phyloP scores from a whole-genome alignment of 2,113 vertebrate genomes.

The Eidolon helvum region DNA sequence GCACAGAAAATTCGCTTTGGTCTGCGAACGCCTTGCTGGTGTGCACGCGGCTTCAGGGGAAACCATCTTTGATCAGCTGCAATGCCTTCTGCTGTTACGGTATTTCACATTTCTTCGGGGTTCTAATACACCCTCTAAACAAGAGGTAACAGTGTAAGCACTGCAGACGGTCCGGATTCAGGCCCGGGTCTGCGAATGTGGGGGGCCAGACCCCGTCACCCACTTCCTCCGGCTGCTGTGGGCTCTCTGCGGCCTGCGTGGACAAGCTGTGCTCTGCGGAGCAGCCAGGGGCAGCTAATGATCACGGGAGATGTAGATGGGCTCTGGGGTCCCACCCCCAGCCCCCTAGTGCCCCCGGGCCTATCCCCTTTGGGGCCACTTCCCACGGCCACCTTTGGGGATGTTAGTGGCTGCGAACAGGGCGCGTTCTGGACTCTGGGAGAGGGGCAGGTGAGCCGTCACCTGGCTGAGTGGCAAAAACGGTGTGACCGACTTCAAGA shows the following conservation, averaged over 20 bases:
- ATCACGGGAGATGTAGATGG: background rate
- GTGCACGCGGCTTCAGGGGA: background rate
- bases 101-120: background rate
- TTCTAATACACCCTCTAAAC: background rate
- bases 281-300: too few species aligned
- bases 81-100: background rate
- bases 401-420: background rate
- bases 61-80: background rate
- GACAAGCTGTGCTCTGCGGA: background rate
- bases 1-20: background rate
- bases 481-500: background rate
- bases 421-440: background rate
- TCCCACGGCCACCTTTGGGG: background rate
- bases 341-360: background rate
- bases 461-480: background rate
- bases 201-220: too few species aligned
- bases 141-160: background rate
- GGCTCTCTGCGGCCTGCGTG: background rate
- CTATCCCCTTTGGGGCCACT: background rate
- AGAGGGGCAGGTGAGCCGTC: too few species aligned
- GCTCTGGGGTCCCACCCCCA: background rate
- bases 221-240: background rate
- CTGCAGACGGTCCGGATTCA: fast-evolving
- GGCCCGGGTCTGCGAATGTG: background rate
- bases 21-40: background rate